phyloP scores from a whole-genome alignment of 2,797 vertebrate species.

The Melanitta fusca region DNA sequence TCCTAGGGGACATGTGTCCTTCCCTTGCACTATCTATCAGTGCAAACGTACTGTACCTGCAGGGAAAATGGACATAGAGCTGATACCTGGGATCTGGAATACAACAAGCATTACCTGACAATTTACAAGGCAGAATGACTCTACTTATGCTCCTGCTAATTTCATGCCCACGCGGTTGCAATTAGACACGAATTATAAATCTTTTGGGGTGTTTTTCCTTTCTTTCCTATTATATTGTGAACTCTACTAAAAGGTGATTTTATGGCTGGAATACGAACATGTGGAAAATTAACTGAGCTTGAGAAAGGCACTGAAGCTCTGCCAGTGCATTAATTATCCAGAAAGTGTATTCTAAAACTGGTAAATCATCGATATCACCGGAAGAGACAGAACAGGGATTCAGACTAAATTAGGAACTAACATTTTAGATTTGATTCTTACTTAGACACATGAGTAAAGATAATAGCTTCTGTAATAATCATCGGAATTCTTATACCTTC shows the following conservation, averaged over 20 bases:
- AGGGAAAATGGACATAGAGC: not conserved
- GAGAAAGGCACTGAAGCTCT: conserved; percentile 42
- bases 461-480: conserved; percentile 17
- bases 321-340: conserved; percentile 40
- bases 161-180: conserved; percentile 11
- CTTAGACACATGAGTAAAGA: not conserved
- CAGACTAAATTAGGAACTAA: not conserved
- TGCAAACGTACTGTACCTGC: not conserved
- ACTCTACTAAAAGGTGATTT: conserved; percentile 42
- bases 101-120: not conserved
- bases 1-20: not conserved
- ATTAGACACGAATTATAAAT: not conserved
- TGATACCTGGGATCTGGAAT: not conserved
- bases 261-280: conserved; percentile 19
- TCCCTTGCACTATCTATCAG: not conserved
- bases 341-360: conserved; percentile 7
- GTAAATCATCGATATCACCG: conserved; percentile 21
- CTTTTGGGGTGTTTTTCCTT: not conserved
- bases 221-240: not conserved
- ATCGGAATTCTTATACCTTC: not conserved
- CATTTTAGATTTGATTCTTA: conserved; percentile 36
- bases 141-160: conserved; percentile 9
- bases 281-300: conserved; percentile 58
- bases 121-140: not conserved
- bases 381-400: not conserved